phyloP scores from a whole-genome alignment of 2,888 invertebrate genomes.

The Dascillus cervinus region DNA sequence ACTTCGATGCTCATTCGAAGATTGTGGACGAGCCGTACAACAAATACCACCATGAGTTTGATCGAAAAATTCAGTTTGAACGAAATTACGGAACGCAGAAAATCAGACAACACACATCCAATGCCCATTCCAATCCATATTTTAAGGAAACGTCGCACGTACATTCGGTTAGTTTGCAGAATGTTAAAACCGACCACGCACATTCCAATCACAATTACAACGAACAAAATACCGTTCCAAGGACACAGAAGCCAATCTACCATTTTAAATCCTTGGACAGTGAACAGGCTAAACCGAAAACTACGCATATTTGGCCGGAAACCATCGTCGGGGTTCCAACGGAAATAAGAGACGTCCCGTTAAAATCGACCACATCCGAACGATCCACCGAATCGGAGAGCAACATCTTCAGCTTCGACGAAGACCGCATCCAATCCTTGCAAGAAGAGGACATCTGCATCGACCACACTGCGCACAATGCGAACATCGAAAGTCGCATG shows the following conservation, averaged over 20 bases:
- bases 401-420: constrained; percentile 68
- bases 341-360: constrained; percentile 39
- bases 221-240: constrained; percentile 46
- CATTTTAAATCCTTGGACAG: constrained; percentile 5
- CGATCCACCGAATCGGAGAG: constrained; percentile 62
- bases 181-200: constrained; percentile 59
- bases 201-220: constrained; percentile 45
- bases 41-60: constrained; percentile 31
- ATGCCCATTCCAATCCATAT: constrained; percentile 8
- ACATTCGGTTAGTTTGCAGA: constrained; percentile 61
- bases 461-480: constrained; percentile 28
- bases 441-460: constrained; percentile 45
- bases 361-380: constrained; percentile 43
- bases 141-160: constrained; percentile 39
- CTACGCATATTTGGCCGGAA: too few relatives aligned
- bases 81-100: constrained; percentile 41
- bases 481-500: constrained; percentile 28
- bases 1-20: constrained; percentile 46
- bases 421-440: constrained; percentile 65
- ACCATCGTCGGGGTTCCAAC: too few relatives aligned
- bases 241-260: constrained; percentile 28
- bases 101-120: constrained; percentile 15
- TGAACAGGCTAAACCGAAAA: constrained; percentile 8
- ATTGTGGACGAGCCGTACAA: constrained; percentile 25
- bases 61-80: constrained; percentile 40